A percentile compares a stretch with the other conserved stretches of the same genome.
These are phyloP conservation scores for Drosophila albomicans DNA, from an alignment of 1,140 invertebrate genomes.

Conservation along the genomic window DNA sequence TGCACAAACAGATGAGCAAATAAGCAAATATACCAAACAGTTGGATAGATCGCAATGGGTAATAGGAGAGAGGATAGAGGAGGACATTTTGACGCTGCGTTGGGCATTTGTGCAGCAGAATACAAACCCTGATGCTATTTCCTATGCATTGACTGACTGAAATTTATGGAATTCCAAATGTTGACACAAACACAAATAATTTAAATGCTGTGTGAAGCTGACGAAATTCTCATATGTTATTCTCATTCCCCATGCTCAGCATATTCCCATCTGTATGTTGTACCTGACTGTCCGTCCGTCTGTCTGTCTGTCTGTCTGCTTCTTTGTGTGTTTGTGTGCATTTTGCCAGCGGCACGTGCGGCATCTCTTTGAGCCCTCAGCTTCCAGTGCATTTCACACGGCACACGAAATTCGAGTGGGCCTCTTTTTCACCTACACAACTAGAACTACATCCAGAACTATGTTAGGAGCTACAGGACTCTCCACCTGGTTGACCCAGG, in stretches of 20 bases:
- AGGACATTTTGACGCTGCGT: conserved; percentile 14
- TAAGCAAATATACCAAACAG: conserved; percentile 39
- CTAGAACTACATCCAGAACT: conserved; percentile 1
- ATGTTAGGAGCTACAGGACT: not conserved
- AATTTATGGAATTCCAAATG: conserved; percentile 78
- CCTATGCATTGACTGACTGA: conserved; percentile 49
- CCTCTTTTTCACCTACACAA: conserved; percentile 53
- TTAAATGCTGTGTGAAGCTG: conserved; percentile 73
- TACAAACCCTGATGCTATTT: conserved; percentile 39
- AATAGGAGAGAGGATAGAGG: not conserved
- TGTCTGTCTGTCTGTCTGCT: conserved; percentile 45
- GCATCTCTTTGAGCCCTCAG: conserved; percentile 61
- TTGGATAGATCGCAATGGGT: not conserved
- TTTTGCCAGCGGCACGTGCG: conserved; percentile 33
- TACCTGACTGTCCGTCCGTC: conserved; percentile 12
- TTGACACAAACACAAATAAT: conserved; percentile 80
- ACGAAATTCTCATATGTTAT: conserved; percentile 62
- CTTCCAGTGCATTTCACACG: conserved; percentile 75
- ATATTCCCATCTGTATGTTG: conserved; percentile 15
- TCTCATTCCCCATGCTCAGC: not conserved
- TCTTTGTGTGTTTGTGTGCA: conserved; percentile 24
- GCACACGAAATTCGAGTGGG: conserved; percentile 61
- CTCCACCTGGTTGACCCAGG: conserved; percentile 2
- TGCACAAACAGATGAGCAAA: conserved; percentile 67
- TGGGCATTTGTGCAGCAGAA: conserved; percentile 29